Conservation (phyloP, 2,797 vertebrate species). For the Xiphorhynchus erythropygius region DNA sequence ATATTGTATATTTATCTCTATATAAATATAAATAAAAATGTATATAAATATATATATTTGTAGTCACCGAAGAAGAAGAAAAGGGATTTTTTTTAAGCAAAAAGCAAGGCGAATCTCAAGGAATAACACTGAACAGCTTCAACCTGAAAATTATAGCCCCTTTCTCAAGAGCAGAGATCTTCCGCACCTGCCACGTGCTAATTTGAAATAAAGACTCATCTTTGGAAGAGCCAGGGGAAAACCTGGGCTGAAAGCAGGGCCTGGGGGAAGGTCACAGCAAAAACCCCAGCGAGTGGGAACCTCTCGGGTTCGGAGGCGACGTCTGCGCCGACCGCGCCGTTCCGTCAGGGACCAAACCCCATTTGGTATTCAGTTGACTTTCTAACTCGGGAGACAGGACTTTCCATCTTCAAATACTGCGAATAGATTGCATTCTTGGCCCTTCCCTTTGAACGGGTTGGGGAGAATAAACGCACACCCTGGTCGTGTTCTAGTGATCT, state of each 20-base stretch:
- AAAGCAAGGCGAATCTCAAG: background rate
- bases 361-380: slow-evolving; percentile 81
- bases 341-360: slow-evolving; percentile 56
- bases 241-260: background rate
- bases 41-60: background rate
- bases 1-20: background rate
- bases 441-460: slow-evolving; percentile 77
- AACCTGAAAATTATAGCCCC: background rate
- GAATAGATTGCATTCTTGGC: slow-evolving; percentile 81
- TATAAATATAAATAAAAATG: background rate
- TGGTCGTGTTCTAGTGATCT: slow-evolving; percentile 79
- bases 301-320: background rate
- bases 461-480: slow-evolving; percentile 77
- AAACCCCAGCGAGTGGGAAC: slow-evolving; percentile 8
- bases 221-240: background rate
- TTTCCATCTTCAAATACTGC: slow-evolving; percentile 79
- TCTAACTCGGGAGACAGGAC: slow-evolving; percentile 77
- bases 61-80: accelerated
- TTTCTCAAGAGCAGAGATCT: background rate
- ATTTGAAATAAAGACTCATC: background rate
- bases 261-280: background rate
- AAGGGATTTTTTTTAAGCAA: background rate
- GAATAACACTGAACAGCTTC: background rate
- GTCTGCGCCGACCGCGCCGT: background rate
- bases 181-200: background rate